phyloP scores from a whole-genome alignment of 2,888 invertebrate species.

The Euzophera pinguis region DNA sequence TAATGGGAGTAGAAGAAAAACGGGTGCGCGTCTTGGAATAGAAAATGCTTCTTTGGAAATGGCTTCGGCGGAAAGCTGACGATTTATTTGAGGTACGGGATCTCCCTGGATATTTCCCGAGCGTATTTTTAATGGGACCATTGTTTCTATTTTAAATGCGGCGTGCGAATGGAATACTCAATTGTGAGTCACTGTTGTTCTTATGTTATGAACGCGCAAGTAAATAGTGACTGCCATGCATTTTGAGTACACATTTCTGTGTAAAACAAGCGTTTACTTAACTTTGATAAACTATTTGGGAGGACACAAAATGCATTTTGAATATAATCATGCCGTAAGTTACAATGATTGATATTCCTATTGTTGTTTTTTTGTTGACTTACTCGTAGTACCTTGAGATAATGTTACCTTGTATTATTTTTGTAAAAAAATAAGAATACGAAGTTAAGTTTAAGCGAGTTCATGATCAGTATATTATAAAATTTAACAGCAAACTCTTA shows the following conservation, averaged over 20 bases:
- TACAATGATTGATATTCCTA: not conserved
- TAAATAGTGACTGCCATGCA: conserved; percentile 5
- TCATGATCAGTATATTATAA: too few species aligned
- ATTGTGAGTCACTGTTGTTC: conserved; percentile 46
- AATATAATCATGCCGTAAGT: conserved; percentile 4
- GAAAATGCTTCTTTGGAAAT: conserved; percentile 79
- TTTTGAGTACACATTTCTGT: conserved; percentile 5
- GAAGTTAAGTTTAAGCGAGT: too few species aligned
- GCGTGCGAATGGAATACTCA: conserved; percentile 76
- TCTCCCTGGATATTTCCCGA: conserved; percentile 75
- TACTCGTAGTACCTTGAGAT: too few species aligned
- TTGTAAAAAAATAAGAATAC: too few species aligned
- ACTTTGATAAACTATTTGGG: conserved; percentile 1
- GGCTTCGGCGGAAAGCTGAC: conserved; percentile 78
- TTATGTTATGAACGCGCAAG: conserved; percentile 14
- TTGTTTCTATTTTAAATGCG: conserved; percentile 78
- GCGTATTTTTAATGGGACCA: conserved; percentile 77
- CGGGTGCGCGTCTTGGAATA: conserved; percentile 77
- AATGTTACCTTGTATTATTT: too few species aligned
- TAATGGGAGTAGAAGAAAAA: conserved; percentile 77
- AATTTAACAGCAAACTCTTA: too few species aligned
- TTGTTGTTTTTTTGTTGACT: not conserved
- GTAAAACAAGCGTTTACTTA: conserved; percentile 9
- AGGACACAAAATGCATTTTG: not conserved
- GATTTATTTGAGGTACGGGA: conserved; percentile 77